Base-by-base conservation (phyloP, 2,888 invertebrate species). In the Hemicrepidius hirtus region DNA sequence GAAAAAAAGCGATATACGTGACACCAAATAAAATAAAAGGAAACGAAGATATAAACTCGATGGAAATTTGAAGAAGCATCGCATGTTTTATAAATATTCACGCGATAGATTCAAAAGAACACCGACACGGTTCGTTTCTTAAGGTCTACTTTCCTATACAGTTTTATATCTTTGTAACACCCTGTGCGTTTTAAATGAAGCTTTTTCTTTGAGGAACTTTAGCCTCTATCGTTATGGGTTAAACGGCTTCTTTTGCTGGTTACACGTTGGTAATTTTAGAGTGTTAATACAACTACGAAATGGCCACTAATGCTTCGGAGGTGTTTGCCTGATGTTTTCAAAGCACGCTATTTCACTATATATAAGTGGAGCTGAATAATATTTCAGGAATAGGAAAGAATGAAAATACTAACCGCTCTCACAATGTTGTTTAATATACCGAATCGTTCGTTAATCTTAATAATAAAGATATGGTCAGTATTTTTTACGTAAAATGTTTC, bases 301-400 rank as follows among this genome's bases (percentile, higher is more conserved):
- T 86, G 86, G 86, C 86, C 85, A 86, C 86, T 86, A 86, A 86
- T 86, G 85, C 82, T 84, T 82, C 80, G 82, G 80, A 86, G 85
- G 86, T 86, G 86, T 86, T 84, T 83, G 82, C 82, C 83, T 86
- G 85, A 86, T 86, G 85, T 81, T 78, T 76, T 73, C 76, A 78
- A 76, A 80, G 81, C 86, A 86, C 85, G 86, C 86, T 79, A 84
- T 79, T 74, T 69, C 69, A 55, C 53, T 53, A 69, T 63, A 67
- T 49, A 64, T 64, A 64, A 49, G 44, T 28, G 44, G 62, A 44
- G n/a, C 49, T 35, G 53, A 65, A 65, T 65, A 53, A 65, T 57
- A 49, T 49, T 65, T 53, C 32, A 21, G 53, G 12, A 28, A 50
- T 12, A 24, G 28, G 40, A 35, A 63, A 63, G 63, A n/a, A 50